Conservation (phyloP, 1,140 invertebrate genomes). For the Drosophila erecta region DNA sequence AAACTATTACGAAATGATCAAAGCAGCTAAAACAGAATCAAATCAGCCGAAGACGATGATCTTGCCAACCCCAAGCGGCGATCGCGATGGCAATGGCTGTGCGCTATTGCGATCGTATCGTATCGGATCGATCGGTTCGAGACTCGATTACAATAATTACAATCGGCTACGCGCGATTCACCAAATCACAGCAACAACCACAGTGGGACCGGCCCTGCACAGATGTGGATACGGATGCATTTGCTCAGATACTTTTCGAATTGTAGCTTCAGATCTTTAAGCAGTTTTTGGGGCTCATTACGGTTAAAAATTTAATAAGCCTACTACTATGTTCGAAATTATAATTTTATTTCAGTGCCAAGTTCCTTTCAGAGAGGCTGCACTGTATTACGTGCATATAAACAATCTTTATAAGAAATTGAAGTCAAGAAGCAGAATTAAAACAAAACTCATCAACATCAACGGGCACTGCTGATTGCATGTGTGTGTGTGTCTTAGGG, state of each 20-base stretch:
- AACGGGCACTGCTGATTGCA: constrained; percentile 41
- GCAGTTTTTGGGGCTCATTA: too few species aligned
- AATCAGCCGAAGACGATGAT: constrained; percentile 68
- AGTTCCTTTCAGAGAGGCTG: constrained; percentile 3
- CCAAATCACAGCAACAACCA: constrained; percentile 63
- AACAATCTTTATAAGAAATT: constrained; percentile 81
- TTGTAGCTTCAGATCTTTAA: neutral
- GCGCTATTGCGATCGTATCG: constrained; percentile 68
- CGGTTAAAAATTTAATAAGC: too few species aligned
- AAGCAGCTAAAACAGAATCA: constrained; percentile 71
- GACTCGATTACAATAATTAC: constrained; percentile 84
- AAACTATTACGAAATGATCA: constrained; percentile 81
- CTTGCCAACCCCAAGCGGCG: neutral
- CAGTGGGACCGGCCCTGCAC: constrained; percentile 20
- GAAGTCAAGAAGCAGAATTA: constrained; percentile 82
- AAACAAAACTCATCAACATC: constrained; percentile 81
- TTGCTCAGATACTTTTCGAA: neutral
- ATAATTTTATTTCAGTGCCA: too few species aligned
- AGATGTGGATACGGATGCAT: constrained; percentile 35
- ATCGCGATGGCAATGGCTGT: neutral
- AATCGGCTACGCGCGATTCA: constrained; percentile 83
- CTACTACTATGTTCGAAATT: too few species aligned
- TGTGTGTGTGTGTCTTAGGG: constrained; percentile 11
- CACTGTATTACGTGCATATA: constrained; percentile 70
- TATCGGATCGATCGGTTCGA: constrained; percentile 82